Conservation (phyloP, 2,888 invertebrate species). For the Colostygia pectinataria region DNA sequence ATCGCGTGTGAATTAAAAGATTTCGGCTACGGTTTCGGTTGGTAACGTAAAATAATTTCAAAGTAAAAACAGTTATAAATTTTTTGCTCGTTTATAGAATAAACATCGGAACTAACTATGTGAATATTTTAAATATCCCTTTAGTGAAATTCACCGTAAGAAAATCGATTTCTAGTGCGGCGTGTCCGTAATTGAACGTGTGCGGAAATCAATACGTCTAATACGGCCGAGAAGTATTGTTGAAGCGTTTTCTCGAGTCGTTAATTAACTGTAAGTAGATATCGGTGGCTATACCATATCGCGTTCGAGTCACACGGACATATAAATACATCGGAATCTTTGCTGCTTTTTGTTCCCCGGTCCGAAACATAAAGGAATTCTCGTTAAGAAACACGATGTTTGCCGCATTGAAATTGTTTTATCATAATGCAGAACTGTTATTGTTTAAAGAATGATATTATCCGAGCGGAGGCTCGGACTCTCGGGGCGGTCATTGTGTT, state of each 20-base stretch:
- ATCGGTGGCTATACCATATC: conserved; percentile 26
- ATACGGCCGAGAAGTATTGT: conserved; percentile 26
- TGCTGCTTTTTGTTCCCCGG: conserved; percentile 44
- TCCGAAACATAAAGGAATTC: conserved; percentile 59
- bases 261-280: conserved; percentile 29
- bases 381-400: conserved; percentile 77
- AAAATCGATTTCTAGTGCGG: conserved; percentile 29
- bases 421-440: conserved; percentile 78
- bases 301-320: conserved; percentile 23
- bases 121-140: conserved; percentile 24
- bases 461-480: conserved; percentile 66
- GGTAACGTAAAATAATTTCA: conserved; percentile 48
- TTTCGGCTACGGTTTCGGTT: conserved; percentile 56
- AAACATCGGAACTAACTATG: conserved; percentile 43
- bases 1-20: conserved; percentile 70
- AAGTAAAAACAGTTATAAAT: conserved; percentile 43
- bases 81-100: conserved; percentile 47
- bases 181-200: conserved; percentile 21
- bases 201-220: conserved; percentile 21
- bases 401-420: conserved; percentile 78
- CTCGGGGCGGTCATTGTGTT: conserved; percentile 82
- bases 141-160: conserved; percentile 34
- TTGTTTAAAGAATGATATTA: conserved; percentile 79
- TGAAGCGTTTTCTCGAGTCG: conserved; percentile 31
- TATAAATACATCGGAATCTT: conserved; percentile 50